These are phyloP conservation scores for Balaeniceps rex DNA, from an alignment of 2,113 vertebrate genomes.

Conservation along the genomic window DNA sequence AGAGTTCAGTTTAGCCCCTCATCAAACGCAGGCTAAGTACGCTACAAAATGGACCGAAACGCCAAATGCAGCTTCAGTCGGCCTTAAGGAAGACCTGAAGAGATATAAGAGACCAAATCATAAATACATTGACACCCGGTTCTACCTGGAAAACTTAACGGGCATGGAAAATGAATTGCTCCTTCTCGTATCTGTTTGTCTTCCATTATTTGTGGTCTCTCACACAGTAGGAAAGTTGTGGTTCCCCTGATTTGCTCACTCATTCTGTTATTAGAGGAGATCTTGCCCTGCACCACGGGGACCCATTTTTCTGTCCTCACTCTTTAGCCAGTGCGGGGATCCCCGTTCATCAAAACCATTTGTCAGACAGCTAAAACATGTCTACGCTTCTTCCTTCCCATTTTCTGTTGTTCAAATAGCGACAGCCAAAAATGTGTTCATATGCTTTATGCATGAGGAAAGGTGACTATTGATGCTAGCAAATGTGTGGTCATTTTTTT, in stretches of 20 bases:
- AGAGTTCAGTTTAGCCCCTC: not conserved
- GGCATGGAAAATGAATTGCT: not conserved
- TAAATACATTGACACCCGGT: not conserved
- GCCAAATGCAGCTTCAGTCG: not conserved
- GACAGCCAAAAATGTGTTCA: not conserved
- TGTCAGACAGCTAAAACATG: slow-evolving; percentile 34
- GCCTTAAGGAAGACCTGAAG: not conserved
- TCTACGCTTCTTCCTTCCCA: slow-evolving; percentile 20
- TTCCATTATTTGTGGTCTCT: slow-evolving; percentile 33
- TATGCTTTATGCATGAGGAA: slow-evolving; percentile 4
- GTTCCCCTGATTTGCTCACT: slow-evolving; percentile 68
- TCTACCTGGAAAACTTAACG: not conserved
- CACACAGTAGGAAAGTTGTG: slow-evolving; percentile 55
- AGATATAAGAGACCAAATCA: not conserved
- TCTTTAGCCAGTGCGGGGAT: not conserved
- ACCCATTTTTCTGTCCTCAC: slow-evolving; percentile 75
- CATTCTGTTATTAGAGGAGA: slow-evolving; percentile 61
- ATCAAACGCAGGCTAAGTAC: not conserved
- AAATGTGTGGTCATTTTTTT: slow-evolving; percentile 52
- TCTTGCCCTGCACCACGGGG: slow-evolving; percentile 54
- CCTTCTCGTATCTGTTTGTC: slow-evolving; percentile 15
- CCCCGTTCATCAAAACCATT: slow-evolving; percentile 30
- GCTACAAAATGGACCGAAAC: not conserved
- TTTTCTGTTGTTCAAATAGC: not conserved
- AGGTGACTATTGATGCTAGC: slow-evolving; percentile 30